Evolutionary conservation across 2,888 invertebrate species (phyloP).

Genomic region (Dryomyza anilis): DNA sequence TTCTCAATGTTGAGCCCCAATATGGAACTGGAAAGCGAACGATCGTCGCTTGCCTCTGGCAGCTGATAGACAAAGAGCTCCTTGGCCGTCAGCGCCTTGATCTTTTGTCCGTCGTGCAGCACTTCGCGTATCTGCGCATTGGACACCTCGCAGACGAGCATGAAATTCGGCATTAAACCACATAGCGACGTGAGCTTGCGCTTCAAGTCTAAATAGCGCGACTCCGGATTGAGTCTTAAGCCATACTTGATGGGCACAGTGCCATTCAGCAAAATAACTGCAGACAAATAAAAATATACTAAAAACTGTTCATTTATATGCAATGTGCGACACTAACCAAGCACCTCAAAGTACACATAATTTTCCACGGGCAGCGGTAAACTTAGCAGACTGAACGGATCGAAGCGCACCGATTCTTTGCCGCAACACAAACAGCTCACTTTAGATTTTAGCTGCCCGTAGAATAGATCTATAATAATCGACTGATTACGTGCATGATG

Average conservation of each 20-base stretch:
- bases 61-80: slow-evolving; percentile 75
- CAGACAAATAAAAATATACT: too few species aligned
- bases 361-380: slow-evolving; percentile 91
- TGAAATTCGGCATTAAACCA: slow-evolving; percentile 66
- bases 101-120: slow-evolving; percentile 64
- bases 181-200: slow-evolving; percentile 71
- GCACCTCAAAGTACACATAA: slow-evolving; percentile 75
- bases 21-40: slow-evolving; percentile 56
- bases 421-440: slow-evolving; percentile 82
- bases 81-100: slow-evolving; percentile 63
- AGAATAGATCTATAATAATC: slow-evolving; percentile 87
- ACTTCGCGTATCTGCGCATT: slow-evolving; percentile 72
- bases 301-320: background rate
- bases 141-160: slow-evolving; percentile 75
- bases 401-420: slow-evolving; percentile 84
- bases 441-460: slow-evolving; percentile 89
- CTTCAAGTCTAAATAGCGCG: slow-evolving; percentile 78
- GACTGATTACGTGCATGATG: slow-evolving; percentile 83
- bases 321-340: slow-evolving; percentile 65
- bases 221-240: slow-evolving; percentile 80
- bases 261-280: slow-evolving; percentile 81
- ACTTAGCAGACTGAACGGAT: slow-evolving; percentile 89
- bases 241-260: slow-evolving; percentile 85
- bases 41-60: slow-evolving; percentile 60
- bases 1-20: slow-evolving; percentile 59